A percentile compares a stretch with the other conserved stretches of the same genome.
Conservation (phyloP, 1,140 invertebrate genomes). For the Tigriopus japonicus region DNA sequence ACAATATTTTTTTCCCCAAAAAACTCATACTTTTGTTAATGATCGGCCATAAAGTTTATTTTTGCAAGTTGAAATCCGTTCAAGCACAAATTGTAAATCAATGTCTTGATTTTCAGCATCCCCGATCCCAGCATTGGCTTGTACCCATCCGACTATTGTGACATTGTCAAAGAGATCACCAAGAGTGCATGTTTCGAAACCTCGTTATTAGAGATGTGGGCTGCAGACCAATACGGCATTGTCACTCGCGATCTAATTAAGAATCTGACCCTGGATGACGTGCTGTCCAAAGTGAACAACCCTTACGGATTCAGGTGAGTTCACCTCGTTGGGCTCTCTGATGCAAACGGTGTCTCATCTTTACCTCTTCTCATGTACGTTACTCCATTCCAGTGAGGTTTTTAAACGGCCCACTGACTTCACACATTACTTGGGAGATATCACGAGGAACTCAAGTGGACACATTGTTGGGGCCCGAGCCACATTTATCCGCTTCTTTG, state of each 20-base stretch:
- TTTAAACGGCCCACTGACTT: neutral
- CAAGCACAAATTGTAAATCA: no score
- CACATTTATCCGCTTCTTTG: neutral
- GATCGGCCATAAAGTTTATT: no score
- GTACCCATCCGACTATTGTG: constrained; percentile 10
- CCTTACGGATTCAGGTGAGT: constrained; percentile 22
- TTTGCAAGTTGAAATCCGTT: no score
- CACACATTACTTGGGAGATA: neutral
- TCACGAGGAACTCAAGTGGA: neutral
- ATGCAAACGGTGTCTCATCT: no score
- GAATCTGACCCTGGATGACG: constrained; percentile 35
- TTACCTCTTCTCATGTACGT: no score
- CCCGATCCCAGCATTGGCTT: neutral
- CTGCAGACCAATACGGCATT: constrained; percentile 30
- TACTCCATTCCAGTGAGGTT: no score
- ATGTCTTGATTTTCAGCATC: neutral
- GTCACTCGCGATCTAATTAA: constrained; percentile 25
- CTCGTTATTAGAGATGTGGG: constrained; percentile 49
- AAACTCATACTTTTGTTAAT: no score
- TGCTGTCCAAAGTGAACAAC: constrained; percentile 38
- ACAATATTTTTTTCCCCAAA: no score
- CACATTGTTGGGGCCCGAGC: constrained; percentile 9
- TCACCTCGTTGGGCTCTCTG: no score
- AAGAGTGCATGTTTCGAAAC: constrained; percentile 34
- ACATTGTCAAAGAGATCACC: neutral